phyloP scores from a whole-genome alignment of 2,113 vertebrate genomes.

The Phrynosoma blainvillii region DNA sequence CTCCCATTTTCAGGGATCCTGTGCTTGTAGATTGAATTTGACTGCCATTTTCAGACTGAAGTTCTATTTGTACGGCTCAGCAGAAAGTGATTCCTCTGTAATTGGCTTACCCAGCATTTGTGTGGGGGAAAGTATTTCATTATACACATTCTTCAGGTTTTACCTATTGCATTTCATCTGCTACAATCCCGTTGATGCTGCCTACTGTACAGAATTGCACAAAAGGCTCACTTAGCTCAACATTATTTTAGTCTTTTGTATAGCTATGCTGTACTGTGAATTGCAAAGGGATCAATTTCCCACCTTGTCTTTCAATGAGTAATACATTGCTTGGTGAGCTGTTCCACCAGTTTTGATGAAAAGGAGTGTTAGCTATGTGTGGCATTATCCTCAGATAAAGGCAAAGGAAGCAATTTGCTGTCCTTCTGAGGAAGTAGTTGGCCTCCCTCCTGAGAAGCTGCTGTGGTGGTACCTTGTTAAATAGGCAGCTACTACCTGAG shows the following conservation, averaged over 20 bases:
- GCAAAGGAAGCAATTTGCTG: background rate
- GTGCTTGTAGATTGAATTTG: background rate
- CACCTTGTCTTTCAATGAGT: background rate
- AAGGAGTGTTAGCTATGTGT: background rate
- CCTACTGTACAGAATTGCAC: conserved; percentile 1
- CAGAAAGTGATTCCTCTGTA: background rate
- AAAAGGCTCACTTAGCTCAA: background rate
- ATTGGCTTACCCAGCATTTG: conserved; percentile 26
- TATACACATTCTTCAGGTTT: conserved; percentile 23
- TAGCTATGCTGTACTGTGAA: background rate
- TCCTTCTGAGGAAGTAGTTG: conserved; percentile 2
- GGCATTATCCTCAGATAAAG: conserved; percentile 1
- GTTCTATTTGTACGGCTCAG: background rate
- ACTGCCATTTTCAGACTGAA: background rate
- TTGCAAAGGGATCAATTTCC: background rate
- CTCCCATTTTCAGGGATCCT: background rate
- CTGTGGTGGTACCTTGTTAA: conserved; percentile 7
- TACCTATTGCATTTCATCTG: conserved; percentile 8
- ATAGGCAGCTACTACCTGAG: background rate
- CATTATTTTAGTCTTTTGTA: conserved; percentile 7
- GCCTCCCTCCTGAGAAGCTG: background rate
- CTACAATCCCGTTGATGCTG: background rate
- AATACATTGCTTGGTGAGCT: conserved; percentile 1
- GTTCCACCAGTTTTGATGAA: background rate
- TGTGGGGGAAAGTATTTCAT: background rate